Base-by-base conservation (phyloP, 1,140 invertebrate species). In the Battus philenor region DNA sequence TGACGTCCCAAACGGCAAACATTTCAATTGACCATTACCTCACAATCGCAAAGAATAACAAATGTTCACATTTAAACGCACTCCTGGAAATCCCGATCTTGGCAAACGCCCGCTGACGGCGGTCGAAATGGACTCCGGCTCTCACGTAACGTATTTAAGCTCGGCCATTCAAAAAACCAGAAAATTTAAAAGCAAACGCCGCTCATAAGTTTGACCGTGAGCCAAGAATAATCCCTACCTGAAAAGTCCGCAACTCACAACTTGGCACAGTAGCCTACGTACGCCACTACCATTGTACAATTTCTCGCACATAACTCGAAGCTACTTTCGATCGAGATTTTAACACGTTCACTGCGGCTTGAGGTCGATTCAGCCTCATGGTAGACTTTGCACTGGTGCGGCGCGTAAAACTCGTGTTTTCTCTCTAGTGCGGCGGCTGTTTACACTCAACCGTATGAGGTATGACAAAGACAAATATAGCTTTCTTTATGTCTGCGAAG, bases 181-280 rank as follows among this genome's bases (percentile, higher is more conserved):
- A 68, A 55, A 64, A 61, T 57, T 54, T 65, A 57, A 68, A 69
- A 69, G 69, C 58, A 69, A 75, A 68, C 50, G 59, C 59, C 58
- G 54, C 52, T 72, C 63, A 64, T 67, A 74, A 67, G 56, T 74
- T 76, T 80, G 68, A 78, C 71, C 64, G 49, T 50, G 53, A 60
- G 76, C 71, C 76, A 80, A 80, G 61, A 74, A 74, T 74, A 78
- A 74, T 76, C 65, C 64, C 32, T 70, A 75, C 71, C 76, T 76
- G 73, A 68, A 71, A 74, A 67, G 64, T 68, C 57, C 47, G 54
- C 65, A 65, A 68, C 70, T 70, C 69, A 63, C 51, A 44, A 55
- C 59, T 76, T 76, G 72, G 72, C 75, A 73, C 68, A 58, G n/a
- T n/a, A n/a, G n/a, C n/a, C n/a, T n/a, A n/a, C n/a, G n/a, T n/a